Conservation (phyloP, 2,113 vertebrate genomes). For the Anas platyrhynchos region DNA sequence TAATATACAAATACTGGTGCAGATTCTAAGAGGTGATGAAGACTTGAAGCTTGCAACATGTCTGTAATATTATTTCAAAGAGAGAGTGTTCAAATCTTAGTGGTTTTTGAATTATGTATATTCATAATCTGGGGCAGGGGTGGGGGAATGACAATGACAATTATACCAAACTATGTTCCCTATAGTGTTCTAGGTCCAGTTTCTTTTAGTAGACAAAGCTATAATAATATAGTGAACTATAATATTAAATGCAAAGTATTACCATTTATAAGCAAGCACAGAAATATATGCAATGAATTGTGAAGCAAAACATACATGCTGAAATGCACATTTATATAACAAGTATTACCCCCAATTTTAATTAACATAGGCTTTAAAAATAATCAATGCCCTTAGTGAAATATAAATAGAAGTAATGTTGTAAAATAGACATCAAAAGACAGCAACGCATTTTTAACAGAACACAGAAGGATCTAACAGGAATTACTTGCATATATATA, state of each 20-base stretch:
- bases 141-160: background rate
- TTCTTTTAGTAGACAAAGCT: background rate
- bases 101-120: background rate
- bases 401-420: background rate
- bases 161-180: background rate
- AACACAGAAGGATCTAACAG: conserved; percentile 29
- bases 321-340: background rate
- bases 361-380: conserved; percentile 26
- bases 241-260: background rate
- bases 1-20: background rate
- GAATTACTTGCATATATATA: conserved; percentile 52
- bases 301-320: background rate
- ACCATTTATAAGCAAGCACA: background rate
- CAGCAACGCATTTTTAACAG: conserved; percentile 27
- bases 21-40: background rate
- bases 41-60: background rate
- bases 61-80: background rate
- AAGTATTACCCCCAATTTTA: background rate
- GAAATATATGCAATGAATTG: background rate
- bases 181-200: background rate
- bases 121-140: background rate
- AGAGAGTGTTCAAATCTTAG: background rate
- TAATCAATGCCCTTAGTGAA: background rate
- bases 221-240: background rate
- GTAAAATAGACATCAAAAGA: conserved; percentile 30